Evolutionary conservation across 2,113 vertebrate species (phyloP), one percentile per base, ranked within the genome.

Genomic region (Eptesicus fuscus): DNA sequence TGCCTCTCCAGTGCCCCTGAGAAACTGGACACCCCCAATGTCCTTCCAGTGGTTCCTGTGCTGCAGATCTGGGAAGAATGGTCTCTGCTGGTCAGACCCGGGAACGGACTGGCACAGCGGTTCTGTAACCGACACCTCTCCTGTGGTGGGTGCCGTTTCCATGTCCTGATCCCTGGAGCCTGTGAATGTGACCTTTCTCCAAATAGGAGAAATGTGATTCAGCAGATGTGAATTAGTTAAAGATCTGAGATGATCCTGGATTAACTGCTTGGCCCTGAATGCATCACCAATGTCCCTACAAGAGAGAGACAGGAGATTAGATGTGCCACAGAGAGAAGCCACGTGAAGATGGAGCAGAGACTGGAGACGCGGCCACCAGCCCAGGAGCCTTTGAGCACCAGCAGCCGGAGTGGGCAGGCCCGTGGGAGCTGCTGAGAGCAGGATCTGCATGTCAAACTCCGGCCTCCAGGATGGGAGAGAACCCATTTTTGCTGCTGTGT

Each of bases 121-220:
- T 37, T 25, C 17, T 40, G 17, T 42, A 32, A 14, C 35, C 10
- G 32, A 78, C 44, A 10, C 44, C 23, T 28, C 30, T 1, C 3
- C 17, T 9, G 25, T 0, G 3, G 18, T 17, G 61, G 74, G 44
- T 11, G 25, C 40, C 4, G 0, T 0, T 5, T 13, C 25, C 14
- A 1, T 0, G 0, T 44, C 83, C 76, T 13, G 59, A 22, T n/a
- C 25, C 69, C 51, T 0, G 0, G 40, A n/a, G 85, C 7, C 83
- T 2, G 2, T 30, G 83, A 67, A 61, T 30, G n/a, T 61, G 69
- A 94, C 88, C 88, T 88, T 83, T 78, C 88, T 82, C 5, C 28
- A 35, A 32, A 44, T 2, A 70, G 70, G 51, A 67, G 47, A 20
- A 35, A 44, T 53, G 69, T 17, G 35, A 18, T 42, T 17, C 22